These are phyloP conservation scores for Hippocampus comes DNA, from an alignment of 2,113 vertebrate genomes.

Conservation along the genomic window DNA sequence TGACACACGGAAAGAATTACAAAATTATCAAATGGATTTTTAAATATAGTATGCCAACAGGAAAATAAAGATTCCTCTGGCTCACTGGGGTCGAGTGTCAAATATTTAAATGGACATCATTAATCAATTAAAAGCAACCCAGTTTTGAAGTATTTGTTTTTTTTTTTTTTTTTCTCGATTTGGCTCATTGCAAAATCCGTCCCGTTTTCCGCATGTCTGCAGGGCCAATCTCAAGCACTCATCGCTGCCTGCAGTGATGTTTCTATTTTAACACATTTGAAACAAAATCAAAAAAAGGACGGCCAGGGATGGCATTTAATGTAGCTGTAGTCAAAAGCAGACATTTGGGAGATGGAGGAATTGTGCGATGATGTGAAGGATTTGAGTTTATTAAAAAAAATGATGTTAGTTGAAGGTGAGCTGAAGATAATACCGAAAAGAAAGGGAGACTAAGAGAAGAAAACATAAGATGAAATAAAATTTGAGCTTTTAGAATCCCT, in stretches of 20 bases:
- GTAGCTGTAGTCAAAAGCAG: not conserved
- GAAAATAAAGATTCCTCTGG: conserved; percentile 25
- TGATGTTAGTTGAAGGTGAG: not conserved
- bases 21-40: conserved; percentile 28
- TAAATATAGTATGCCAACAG: conserved; percentile 18
- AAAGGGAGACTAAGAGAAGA: not conserved
- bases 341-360: not conserved
- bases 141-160: not conserved
- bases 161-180: not conserved
- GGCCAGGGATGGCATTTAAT: not conserved
- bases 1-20: not conserved
- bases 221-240: conserved; percentile 11
- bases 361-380: not conserved
- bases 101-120: conserved; percentile 12
- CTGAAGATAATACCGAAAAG: no score
- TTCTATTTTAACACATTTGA: not conserved
- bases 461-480: not conserved
- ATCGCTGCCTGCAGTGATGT: not conserved
- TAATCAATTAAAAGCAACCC: not conserved
- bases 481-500: not conserved
- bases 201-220: conserved; percentile 1
- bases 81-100: conserved; percentile 16
- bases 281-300: not conserved
- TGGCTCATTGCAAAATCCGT: conserved; percentile 21
- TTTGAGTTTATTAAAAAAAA: conserved; percentile 27